Percentiles rank a stretch among this genome's conserved stretches.
Conservation (phyloP, 2,888 invertebrate genomes). For the Rotaria macrura region DNA sequence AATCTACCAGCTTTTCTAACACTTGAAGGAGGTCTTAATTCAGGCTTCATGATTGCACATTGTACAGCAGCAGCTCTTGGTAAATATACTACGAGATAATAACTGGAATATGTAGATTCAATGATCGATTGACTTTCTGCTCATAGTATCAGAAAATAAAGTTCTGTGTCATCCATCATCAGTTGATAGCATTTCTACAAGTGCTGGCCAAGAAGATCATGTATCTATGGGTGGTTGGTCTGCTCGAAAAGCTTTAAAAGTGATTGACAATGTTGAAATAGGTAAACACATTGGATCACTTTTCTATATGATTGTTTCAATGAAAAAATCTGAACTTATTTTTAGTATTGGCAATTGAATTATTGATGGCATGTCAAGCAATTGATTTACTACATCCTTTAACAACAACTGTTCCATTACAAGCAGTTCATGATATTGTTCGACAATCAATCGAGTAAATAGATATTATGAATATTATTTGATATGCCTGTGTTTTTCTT, state of each 20-base stretch:
- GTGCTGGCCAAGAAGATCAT: slow-evolving; percentile 62
- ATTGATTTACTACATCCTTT: slow-evolving; percentile 60
- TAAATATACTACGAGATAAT: no score
- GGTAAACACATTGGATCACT: not conserved
- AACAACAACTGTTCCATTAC: slow-evolving; percentile 58
- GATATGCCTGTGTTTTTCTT: no score
- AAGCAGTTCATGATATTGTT: slow-evolving; percentile 58
- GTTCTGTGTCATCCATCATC: slow-evolving; percentile 61
- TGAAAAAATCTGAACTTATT: not conserved
- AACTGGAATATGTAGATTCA: no score
- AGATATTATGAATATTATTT: no score
- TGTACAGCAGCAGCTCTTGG: slow-evolving; percentile 60
- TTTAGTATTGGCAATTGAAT: slow-evolving; percentile 59
- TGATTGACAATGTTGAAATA: slow-evolving; percentile 54
- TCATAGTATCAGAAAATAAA: slow-evolving; percentile 61
- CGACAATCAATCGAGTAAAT: slow-evolving; percentile 54
- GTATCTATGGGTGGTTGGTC: slow-evolving; percentile 63
- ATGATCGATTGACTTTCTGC: no score
- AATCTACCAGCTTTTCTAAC: slow-evolving; percentile 58
- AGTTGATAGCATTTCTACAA: slow-evolving; percentile 60
- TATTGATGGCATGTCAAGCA: slow-evolving; percentile 60
- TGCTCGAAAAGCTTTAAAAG: slow-evolving; percentile 57
- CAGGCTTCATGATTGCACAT: slow-evolving; percentile 62
- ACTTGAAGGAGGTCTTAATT: slow-evolving; percentile 60
- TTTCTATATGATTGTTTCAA: not conserved